Base-by-base conservation (phyloP, 2,888 invertebrate species). In the Morpho deidamia region DNA sequence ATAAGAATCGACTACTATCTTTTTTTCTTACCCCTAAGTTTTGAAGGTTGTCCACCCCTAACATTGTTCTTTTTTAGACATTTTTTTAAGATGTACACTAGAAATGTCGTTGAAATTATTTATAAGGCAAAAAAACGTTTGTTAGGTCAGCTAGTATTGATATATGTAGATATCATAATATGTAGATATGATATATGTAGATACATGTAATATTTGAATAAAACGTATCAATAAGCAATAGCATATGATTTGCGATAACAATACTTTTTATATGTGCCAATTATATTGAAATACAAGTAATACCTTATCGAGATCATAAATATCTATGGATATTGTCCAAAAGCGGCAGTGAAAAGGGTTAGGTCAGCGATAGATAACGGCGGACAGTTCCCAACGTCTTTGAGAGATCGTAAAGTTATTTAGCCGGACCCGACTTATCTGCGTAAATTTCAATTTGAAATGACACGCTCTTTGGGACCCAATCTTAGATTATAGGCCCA, bases 341-440 rank as follows among this genome's bases (percentile, higher is more conserved):
- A 51, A 42, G 45, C 73, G 79, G 78, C 78, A 75, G 76, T 82
- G 85, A 85, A 83, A 84, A 87, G 86, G 86, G 85, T 86, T 80
- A 75, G 81, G 81, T 78, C 76, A 75, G 66, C 70, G 64, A 70
- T 69, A 84, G 86, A 86, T 87, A 87, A 85, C 77, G 66, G 65
- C 71, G 76, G 78, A 78, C 82, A 77, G 77, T 79, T 76, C 72
- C 76, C 75, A 72, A 68, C 76, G 80, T 82, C 84, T 81, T 83
- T 78, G 74, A 74, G 81, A 77, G 79, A 74, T 79, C 78, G 79
- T 83, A 83, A 84, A 78, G 70, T 78, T 72, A 75, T 76, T 70
- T 65, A 55, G 60, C 67, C 62, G 71, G 72, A 73, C 72, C 74
- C 74, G 70, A 74, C 71, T 78, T 81, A 84, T 81, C 72, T 74